Base-by-base conservation (phyloP, 2,113 vertebrate genomes). In the Trachemys scripta region DNA sequence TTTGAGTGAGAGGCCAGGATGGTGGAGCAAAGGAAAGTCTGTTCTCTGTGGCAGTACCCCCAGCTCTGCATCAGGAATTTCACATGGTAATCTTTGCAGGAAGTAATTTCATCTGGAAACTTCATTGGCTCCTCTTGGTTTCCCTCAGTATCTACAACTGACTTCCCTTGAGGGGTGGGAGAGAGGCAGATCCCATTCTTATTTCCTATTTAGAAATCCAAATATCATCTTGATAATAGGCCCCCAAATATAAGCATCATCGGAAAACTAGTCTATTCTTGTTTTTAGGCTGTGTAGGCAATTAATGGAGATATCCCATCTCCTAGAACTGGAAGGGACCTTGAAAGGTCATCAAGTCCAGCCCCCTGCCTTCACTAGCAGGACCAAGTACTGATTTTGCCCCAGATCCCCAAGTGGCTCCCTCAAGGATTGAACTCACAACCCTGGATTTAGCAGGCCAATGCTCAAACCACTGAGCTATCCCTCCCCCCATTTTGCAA, bases 1-100 rank as follows among this genome's bases (percentile, higher is more conserved):
- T 80, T 90, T 82, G 85, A 56, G 12, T 16, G 85, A 51, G 75
- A 7, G 12, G 62, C 49, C 20, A 62, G 5, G 6, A 10, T 17
- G 53, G 8, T 38, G n/a, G 31, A 10, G 5, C 1, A 13, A 7
- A 76, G 35, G 2, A 3, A 27, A 5, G 1, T 62, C 22, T 19
- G 1, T 0, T 5, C 0, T 16, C 89, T 82, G 3, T 8, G 2
- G 12, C 45, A 78, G 25, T 1, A 72, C 12, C 79, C 80, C 50
- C 45, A 83, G 38, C 11, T 69, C 29, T 92, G 79, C 6, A 16
- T 4, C 22, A 75, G n/a, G 42, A 9, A 2, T 50, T 93, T 84
- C 69, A 72, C 27, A 14, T 8, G 4, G 53, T 76, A 42, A 78
- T 20, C 27, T 47, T 20, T 14, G 9, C 11, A 78, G 12, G 42